A percentile compares a stretch with the other conserved stretches of the same genome.
phyloP scores from a whole-genome alignment of 2,797 vertebrate species.

The Anguilla anguilla region DNA sequence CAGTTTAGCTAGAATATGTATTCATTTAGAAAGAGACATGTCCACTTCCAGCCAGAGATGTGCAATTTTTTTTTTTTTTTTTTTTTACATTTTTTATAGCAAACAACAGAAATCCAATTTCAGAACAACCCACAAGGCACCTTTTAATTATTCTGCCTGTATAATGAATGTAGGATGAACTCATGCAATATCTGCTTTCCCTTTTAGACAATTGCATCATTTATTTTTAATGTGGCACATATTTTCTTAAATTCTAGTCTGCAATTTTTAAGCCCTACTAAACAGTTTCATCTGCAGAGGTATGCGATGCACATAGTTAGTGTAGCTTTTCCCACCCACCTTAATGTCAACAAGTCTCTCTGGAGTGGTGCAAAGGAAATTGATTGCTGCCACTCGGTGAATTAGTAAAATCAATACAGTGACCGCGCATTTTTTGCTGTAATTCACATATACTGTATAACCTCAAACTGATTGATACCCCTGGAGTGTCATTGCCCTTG shows the following conservation, averaged over 20 bases:
- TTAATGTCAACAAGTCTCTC: slow-evolving; percentile 18
- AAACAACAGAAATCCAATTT: slow-evolving; percentile 1
- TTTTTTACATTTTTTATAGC: no score
- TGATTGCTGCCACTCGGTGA: slow-evolving; percentile 10
- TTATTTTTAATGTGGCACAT: neutral
- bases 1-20: neutral
- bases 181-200: neutral
- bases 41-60: neutral
- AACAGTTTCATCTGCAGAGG: neutral
- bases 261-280: neutral
- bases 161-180: neutral
- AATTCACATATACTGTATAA: slow-evolving; percentile 13
- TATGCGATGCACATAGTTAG: neutral
- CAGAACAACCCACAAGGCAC: neutral
- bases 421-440: slow-evolving; percentile 5
- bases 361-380: neutral
- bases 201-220: slow-evolving; percentile 6
- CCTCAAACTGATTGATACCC: neutral
- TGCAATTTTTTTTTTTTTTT: neutral
- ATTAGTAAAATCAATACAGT: slow-evolving; percentile 18
- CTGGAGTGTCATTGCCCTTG: neutral
- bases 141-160: slow-evolving; percentile 1
- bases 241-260: neutral
- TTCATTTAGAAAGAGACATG: neutral
- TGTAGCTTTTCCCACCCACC: neutral